Conservation (phyloP, 2,888 invertebrate genomes). For the Trichogramma evanescens region DNA sequence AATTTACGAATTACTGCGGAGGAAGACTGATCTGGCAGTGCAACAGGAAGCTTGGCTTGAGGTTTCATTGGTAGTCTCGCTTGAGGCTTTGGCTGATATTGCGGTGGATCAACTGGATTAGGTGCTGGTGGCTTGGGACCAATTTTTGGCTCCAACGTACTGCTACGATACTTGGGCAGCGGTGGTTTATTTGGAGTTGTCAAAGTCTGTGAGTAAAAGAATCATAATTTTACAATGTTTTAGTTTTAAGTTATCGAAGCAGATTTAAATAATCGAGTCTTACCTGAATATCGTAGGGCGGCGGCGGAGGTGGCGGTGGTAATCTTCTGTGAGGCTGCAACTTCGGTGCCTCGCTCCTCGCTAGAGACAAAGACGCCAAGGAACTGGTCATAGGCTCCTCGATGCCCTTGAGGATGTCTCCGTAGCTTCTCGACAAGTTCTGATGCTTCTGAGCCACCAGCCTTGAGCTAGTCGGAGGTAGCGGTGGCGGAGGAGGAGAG, state of each 20-base stretch:
- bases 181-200: slow-evolving; percentile 39
- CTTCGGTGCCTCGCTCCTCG: slow-evolving; percentile 21
- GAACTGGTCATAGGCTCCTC: slow-evolving; percentile 42
- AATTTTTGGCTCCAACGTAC: no score
- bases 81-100: no score
- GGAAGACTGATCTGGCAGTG: no score
- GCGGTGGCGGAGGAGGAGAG: slow-evolving; percentile 15
- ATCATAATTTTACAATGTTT: neutral
- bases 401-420: slow-evolving; percentile 69
- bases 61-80: no score
- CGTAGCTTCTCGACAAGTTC: slow-evolving; percentile 63
- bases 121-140: no score
- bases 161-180: slow-evolving; percentile 21
- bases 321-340: slow-evolving; percentile 48
- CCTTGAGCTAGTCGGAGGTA: neutral
- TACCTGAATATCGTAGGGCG: slow-evolving; percentile 49
- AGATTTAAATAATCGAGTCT: slow-evolving; percentile 1
- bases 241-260: neutral
- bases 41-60: no score
- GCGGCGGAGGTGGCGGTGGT: slow-evolving; percentile 56
- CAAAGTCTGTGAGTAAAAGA: slow-evolving; percentile 32
- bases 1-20: no score
- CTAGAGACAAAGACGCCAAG: slow-evolving; percentile 41
- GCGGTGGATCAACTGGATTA: no score
- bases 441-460: no score